phyloP scores from a whole-genome alignment of 2,888 invertebrate species.

The Euzophera pinguis region DNA sequence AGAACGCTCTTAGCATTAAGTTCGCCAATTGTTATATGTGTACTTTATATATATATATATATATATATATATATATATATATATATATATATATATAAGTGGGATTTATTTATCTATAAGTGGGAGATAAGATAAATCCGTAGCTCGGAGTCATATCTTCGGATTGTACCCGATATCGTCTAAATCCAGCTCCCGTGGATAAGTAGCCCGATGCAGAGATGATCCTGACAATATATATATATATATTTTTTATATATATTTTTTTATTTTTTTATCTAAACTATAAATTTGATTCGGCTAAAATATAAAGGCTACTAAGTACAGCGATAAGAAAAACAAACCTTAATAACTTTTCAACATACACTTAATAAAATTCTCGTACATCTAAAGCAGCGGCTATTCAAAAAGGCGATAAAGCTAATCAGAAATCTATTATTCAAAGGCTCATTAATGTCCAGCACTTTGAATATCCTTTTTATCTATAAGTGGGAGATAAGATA shows the following conservation, averaged over 20 bases:
- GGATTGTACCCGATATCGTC: constrained; percentile 6
- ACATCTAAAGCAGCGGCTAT: constrained; percentile 1
- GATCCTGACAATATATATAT: constrained; percentile 73
- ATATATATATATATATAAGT: too few relatives aligned
- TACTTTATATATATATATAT: too few relatives aligned
- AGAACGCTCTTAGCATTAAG: too few relatives aligned
- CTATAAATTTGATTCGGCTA: too few relatives aligned
- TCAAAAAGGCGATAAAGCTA: constrained; percentile 5
- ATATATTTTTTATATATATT: too few relatives aligned
- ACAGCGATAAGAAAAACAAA: too few relatives aligned
- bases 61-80: too few relatives aligned
- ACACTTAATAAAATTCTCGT: neutral
- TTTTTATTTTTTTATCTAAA: too few relatives aligned
- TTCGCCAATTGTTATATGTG: too few relatives aligned
- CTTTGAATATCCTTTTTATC: constrained; percentile 6
- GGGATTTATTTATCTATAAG: constrained; percentile 7
- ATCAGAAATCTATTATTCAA: constrained; percentile 7
- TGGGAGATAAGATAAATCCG: constrained; percentile 10
- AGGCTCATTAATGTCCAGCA: constrained; percentile 10
- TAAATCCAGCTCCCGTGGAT: constrained; percentile 39
- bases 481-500: constrained; percentile 8
- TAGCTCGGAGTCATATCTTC: constrained; percentile 9
- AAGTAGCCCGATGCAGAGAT: constrained; percentile 61
- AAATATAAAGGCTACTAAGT: too few relatives aligned
- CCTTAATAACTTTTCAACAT: too few relatives aligned